Percentiles rank a stretch among this genome's conserved stretches.
Evolutionary conservation across 2,888 invertebrate species (phyloP).

Genomic region (Neocrepidodera transversa): DNA sequence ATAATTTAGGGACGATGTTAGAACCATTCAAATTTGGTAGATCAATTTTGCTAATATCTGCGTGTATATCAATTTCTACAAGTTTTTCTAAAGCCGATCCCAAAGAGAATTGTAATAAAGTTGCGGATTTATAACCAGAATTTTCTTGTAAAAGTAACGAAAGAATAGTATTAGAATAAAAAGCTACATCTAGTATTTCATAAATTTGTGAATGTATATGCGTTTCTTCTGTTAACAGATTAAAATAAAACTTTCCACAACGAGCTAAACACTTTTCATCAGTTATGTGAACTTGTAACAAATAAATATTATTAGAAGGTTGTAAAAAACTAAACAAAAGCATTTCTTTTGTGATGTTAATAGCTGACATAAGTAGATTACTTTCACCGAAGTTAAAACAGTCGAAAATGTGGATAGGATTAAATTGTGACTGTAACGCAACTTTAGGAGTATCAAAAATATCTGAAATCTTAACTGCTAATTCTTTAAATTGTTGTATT

Average conservation of each 20-base stretch:
- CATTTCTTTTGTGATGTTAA: slow-evolving; percentile 63
- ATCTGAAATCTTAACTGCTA: slow-evolving; percentile 70
- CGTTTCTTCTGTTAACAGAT: slow-evolving; percentile 52
- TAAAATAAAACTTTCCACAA: slow-evolving; percentile 65
- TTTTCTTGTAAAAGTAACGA: slow-evolving; percentile 73
- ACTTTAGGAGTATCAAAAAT: slow-evolving; percentile 73
- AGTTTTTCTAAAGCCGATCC: slow-evolving; percentile 53
- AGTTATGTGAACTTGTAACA: slow-evolving; percentile 62
- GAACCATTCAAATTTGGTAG: slow-evolving; percentile 64
- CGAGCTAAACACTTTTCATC: slow-evolving; percentile 54
- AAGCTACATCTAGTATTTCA: slow-evolving; percentile 73
- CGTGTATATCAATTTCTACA: slow-evolving; percentile 40
- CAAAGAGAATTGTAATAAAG: slow-evolving; percentile 51
- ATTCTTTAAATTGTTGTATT: slow-evolving; percentile 78
- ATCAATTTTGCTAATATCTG: slow-evolving; percentile 50
- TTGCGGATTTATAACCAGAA: slow-evolving; percentile 48
- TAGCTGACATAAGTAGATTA: slow-evolving; percentile 62
- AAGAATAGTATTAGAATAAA: slow-evolving; percentile 75
- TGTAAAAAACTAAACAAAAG: slow-evolving; percentile 65
- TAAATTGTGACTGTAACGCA: slow-evolving; percentile 70
- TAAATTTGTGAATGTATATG: slow-evolving; percentile 60
- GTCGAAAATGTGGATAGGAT: slow-evolving; percentile 63
- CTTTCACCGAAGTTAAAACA: slow-evolving; percentile 45
- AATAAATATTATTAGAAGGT: slow-evolving; percentile 62
- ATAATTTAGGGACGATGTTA: slow-evolving; percentile 63